A percentile compares a stretch with the other conserved stretches of the same genome.
Evolutionary conservation across 2,797 vertebrate genomes (phyloP).

Genomic region (Myiotriccus ornatus): DNA sequence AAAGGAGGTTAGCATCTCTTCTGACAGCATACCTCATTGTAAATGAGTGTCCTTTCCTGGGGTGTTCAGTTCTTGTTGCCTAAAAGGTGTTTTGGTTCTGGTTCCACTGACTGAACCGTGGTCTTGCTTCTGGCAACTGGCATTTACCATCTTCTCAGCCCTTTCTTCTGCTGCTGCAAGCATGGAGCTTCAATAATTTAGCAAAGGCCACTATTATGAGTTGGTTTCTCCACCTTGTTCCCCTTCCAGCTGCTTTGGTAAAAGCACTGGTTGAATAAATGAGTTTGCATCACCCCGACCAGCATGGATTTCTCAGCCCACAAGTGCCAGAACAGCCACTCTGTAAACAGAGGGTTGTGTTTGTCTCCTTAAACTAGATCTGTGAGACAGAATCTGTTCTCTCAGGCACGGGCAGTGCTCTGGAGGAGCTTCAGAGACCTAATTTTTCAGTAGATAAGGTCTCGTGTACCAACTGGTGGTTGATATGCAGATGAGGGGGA

Average conservation of each 20-base stretch:
- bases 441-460: background rate
- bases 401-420: background rate
- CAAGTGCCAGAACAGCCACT: background rate
- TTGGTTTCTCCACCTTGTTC: background rate
- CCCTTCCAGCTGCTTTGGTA: background rate
- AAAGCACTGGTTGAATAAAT: background rate
- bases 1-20: background rate
- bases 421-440: background rate
- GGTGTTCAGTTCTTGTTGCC: background rate
- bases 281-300: background rate
- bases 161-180: background rate
- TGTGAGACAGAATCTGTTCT: background rate
- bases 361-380: background rate
- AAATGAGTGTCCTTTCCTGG: background rate
- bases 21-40: background rate
- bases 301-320: background rate
- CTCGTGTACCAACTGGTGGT: background rate
- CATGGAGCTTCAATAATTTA: background rate
- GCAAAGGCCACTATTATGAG: background rate
- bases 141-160: background rate
- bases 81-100: background rate
- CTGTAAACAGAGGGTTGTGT: fast-evolving
- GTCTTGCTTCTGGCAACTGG: background rate
- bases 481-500: background rate
- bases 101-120: background rate